Evolutionary conservation across 2,113 vertebrate species (phyloP), one percentile per base, ranked within the genome.

Genomic region (Platanista minor): DNA sequence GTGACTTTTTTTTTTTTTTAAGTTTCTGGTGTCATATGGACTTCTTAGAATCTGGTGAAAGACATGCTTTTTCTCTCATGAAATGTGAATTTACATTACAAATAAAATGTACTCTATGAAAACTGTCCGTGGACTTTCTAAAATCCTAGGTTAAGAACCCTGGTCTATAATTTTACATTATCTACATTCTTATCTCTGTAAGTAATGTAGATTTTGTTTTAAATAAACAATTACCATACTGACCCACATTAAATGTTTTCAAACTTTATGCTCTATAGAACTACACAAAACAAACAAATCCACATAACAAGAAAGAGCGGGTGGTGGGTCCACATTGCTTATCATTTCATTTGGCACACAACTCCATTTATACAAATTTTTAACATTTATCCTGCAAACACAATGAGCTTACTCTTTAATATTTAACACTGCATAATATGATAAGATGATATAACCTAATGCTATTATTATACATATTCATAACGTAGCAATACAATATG

Each of bases 201-300:
- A 87, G 11, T 57, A 96, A 96, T 91, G 66, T 0, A 74, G 36
- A 12, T 92, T 97, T 78, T 84, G 87, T 90, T 95, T 78, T 85
- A 83, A 94, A 87, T 61, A 95, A 33, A 25, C 59, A 72, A 36
- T 86, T 71, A 81, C 78, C 43, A 54, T 31, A 61, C 2, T 71
- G 69, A 75, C 6, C 6, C 46, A 69, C 11, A 41, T 75, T 15
- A 62, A 80, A 52, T 91, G 33, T 6, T 64, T 69, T 46, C 57
- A 78, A 69, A 83, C 8, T 31, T 17, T 36, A 12, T 6, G 4
- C 57, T 46, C 23, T 27, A 41, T 77, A 57, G 13, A 82, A 25
- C 59, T 54, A 39, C 9, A 57, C 20, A 82, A 21, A 66, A 31
- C 43, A 86, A 54, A 96, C 13, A 81, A 90, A 74, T 57, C 18